phyloP scores from a whole-genome alignment of 2,888 invertebrate genomes.

The Erebia palarica region DNA sequence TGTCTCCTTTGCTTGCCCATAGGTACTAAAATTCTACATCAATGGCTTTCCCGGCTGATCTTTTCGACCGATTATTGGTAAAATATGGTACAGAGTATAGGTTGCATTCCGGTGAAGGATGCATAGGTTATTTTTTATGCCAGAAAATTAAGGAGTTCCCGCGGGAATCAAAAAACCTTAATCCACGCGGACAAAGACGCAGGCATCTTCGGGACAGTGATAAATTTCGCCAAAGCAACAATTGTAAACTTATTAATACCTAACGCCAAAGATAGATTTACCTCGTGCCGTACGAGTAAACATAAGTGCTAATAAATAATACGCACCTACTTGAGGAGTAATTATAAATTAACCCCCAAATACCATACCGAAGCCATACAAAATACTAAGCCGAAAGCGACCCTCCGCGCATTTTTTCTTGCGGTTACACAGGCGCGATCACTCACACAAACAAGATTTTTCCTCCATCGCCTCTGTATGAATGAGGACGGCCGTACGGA shows the following conservation, averaged over 20 bases:
- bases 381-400: conserved; percentile 29
- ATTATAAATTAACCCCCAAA: conserved; percentile 21
- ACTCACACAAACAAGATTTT: conserved; percentile 50
- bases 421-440: conserved; percentile 45
- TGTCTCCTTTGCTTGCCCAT: too few relatives aligned
- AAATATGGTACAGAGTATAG: too few relatives aligned
- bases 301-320: background rate
- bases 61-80: too few relatives aligned
- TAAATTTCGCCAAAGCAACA: too few relatives aligned
- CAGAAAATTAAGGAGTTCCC: too few relatives aligned
- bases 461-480: conserved; percentile 47
- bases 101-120: too few relatives aligned
- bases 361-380: conserved; percentile 27
- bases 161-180: too few relatives aligned
- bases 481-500: conserved; percentile 50
- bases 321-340: background rate
- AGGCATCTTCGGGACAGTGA: too few relatives aligned
- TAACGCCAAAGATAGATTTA: background rate
- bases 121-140: too few relatives aligned
- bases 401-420: conserved; percentile 47
- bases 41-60: too few relatives aligned
- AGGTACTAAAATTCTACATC: too few relatives aligned
- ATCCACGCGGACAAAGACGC: background rate
- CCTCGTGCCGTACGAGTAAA: background rate
- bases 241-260: too few relatives aligned